These are phyloP conservation scores for Oxycera nigricornis DNA, from an alignment of 2,888 invertebrate genomes.

Conservation along the genomic window DNA sequence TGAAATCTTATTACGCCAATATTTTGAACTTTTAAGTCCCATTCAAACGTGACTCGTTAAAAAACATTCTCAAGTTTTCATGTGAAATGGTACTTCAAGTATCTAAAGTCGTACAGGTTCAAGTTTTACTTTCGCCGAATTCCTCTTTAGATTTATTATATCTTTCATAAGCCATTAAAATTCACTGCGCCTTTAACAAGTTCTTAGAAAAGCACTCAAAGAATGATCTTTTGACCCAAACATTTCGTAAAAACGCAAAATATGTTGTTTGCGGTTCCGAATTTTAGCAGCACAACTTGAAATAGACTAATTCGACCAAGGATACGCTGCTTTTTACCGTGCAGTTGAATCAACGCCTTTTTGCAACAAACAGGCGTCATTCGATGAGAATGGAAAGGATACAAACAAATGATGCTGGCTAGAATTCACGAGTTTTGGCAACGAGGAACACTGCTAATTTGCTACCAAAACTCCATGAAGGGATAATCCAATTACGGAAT, in stretches of 20 bases:
- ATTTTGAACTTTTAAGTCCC: too few species aligned
- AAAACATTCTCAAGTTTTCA: too few species aligned
- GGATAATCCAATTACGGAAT: conserved; percentile 40
- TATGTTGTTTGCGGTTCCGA: conserved; percentile 30
- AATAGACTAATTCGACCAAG: conserved; percentile 26
- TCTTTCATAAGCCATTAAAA: conserved; percentile 26
- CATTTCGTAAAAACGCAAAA: conserved; percentile 23
- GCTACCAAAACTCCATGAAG: conserved; percentile 19
- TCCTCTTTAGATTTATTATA: conserved; percentile 9
- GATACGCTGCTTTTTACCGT: conserved; percentile 1
- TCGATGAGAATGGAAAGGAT: too few species aligned
- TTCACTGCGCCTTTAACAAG: conserved; percentile 11
- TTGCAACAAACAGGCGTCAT: too few species aligned
- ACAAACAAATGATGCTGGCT: neutral
- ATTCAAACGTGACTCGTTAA: too few species aligned
- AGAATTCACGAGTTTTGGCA: neutral
- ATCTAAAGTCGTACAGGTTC: too few species aligned
- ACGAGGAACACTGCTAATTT: conserved; percentile 26
- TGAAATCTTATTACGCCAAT: too few species aligned
- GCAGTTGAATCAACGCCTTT: neutral
- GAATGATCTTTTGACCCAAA: conserved; percentile 15
- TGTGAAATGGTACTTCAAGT: too few species aligned
- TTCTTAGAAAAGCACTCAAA: conserved; percentile 15
- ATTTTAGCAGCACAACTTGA: conserved; percentile 9
- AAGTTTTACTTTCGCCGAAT: neutral